Percentiles rank a stretch among this genome's conserved stretches.
These are phyloP conservation scores for Buceros bicornis DNA, from an alignment of 2,797 vertebrate species.

Conservation along the genomic window DNA sequence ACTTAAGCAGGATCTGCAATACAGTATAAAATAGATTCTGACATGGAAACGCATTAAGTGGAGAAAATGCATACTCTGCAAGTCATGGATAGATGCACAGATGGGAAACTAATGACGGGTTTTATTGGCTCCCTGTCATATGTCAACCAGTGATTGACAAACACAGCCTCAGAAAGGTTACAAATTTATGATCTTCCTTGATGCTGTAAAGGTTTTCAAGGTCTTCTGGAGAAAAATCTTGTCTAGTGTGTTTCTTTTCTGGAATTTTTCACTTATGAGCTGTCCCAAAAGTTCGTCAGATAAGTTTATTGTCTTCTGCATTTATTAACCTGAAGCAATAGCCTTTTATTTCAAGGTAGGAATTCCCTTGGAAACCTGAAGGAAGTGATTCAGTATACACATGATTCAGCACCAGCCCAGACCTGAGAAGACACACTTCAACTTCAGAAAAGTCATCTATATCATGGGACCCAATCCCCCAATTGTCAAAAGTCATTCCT, in stretches of 20 bases:
- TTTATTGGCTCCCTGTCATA: not conserved
- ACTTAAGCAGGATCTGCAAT: not conserved
- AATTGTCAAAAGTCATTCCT: not conserved
- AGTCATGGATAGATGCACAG: not conserved
- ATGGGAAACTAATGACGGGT: constrained; percentile 22
- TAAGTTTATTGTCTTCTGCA: not conserved
- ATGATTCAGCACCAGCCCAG: rapidly evolving
- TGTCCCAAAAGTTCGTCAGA: not conserved
- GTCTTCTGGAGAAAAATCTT: not conserved
- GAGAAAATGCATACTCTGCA: constrained; percentile 4
- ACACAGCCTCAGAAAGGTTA: not conserved
- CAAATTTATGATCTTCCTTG: not conserved
- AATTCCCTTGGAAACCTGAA: not conserved
- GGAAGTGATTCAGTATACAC: not conserved
- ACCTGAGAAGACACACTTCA: not conserved
- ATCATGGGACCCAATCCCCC: not conserved
- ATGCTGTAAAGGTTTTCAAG: not conserved
- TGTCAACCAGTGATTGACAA: not conserved
- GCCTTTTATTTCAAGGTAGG: not conserved
- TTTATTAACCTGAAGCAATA: not conserved
- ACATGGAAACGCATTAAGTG: not conserved
- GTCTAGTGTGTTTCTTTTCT: not conserved
- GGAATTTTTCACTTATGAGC: not conserved
- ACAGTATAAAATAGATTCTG: constrained; percentile 9
- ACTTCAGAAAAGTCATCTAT: not conserved